Base-by-base conservation (phyloP, 2,888 invertebrate species). In the Brassicogethes aeneus region DNA sequence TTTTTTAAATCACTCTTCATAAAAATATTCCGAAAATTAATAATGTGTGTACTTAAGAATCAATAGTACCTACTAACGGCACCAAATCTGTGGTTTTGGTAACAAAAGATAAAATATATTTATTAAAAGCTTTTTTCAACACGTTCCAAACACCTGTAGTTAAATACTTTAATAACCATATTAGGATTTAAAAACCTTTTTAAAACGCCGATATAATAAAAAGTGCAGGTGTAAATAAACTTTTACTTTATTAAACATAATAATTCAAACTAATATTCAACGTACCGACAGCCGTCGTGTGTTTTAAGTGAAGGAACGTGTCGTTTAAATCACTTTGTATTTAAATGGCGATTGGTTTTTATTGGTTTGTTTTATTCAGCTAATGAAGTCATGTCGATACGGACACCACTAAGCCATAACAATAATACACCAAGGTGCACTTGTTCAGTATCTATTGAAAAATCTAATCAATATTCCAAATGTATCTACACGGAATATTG, bases 381-480 rank as follows among this genome's bases (percentile, higher is more conserved):
- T 23, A 23, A 23, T 23, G 23, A 23, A 23, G 23, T 23, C 23
- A 23, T 23, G 23, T n/a, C n/a, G n/a, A n/a, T 23, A 23, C 23
- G 23, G 23, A 10, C n/a, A n/a, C 23, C 23, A 23, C 10, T 23
- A 23, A 23, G 10, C 10, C 23, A 23, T 7, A 10, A 23, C 23
- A 23, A 23, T 23, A 23, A 23, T 5, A 7, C 23, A 5, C 5
- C 23, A 10, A 7, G 23, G 23, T 7, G 10, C 23, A 5, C 5
- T 23, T 10, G 23, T 23, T 23, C 10, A 23, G 31, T 43, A 45
- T 45, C 40, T 45, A 39, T 45, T 36, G 34, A 41, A 45, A 45
- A 37, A 40, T 37, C 39, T 16, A 48, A 48, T 48, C 48, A 48
- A 48, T 48, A 48, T 46, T 46, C 48, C 41, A 44, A n/a, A n/a